A percentile compares a stretch with the other conserved stretches of the same genome.
These are phyloP conservation scores for Hephaestus fuliginosus DNA, from an alignment of 2,797 vertebrate genomes.

Conservation along the genomic window DNA sequence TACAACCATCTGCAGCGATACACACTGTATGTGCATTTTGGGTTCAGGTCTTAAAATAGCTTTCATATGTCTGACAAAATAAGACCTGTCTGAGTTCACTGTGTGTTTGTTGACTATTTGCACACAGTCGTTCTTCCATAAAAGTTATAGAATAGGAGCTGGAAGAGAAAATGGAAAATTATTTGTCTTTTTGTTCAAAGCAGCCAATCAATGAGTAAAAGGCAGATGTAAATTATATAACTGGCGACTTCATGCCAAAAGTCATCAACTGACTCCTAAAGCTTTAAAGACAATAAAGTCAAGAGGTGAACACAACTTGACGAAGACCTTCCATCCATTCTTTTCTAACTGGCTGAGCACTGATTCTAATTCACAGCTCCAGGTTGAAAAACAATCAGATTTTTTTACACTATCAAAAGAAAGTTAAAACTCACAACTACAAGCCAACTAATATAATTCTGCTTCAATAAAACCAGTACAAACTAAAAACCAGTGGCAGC, in stretches of 20 bases:
- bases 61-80: conserved; percentile 30
- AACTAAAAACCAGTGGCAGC: conserved; percentile 10
- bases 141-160: neutral
- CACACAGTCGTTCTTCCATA: neutral
- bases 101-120: conserved; percentile 21
- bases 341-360: conserved; percentile 1
- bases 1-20: conserved; percentile 83
- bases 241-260: neutral
- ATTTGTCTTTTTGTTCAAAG: conserved; percentile 2
- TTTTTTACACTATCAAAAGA: neutral
- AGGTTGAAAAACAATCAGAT: neutral
- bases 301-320: neutral
- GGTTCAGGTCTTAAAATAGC: conserved; percentile 46
- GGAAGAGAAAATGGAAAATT: neutral
- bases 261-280: neutral
- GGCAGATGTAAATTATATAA: neutral
- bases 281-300: neutral
- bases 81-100: conserved; percentile 47
- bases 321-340: neutral
- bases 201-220: neutral
- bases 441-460: neutral
- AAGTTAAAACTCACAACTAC: conserved; percentile 19
- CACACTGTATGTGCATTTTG: conserved; percentile 50
- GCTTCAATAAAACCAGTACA: neutral
- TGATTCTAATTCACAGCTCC: neutral